Evolutionary conservation across 2,888 invertebrate genomes (phyloP).

Genomic region (Callyntrura sp.): DNA sequence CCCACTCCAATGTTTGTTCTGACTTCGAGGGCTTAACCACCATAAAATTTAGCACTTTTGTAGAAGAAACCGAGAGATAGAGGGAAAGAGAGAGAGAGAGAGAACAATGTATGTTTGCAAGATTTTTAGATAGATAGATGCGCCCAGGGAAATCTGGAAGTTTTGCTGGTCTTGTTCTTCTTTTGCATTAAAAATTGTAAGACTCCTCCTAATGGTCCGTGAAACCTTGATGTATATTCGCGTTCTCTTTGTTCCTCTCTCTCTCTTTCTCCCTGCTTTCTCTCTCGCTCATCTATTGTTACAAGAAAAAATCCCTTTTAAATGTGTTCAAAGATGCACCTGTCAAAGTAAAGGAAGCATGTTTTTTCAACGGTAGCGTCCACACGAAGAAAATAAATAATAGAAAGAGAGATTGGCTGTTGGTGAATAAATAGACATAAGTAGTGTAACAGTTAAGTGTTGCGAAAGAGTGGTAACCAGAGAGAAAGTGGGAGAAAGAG

Average conservation of each 20-base stretch:
- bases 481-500: too few relatives aligned
- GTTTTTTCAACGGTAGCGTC: neutral
- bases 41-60: slow-evolving; percentile 21
- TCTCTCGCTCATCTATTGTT: neutral
- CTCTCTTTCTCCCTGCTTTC: too few relatives aligned
- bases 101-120: neutral
- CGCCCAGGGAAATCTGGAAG: slow-evolving; percentile 55
- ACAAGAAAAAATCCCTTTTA: neutral
- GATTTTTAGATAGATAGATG: neutral
- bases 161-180: neutral
- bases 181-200: slow-evolving; percentile 44
- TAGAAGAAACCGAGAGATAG: neutral
- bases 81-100: too few relatives aligned
- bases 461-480: too few relatives aligned
- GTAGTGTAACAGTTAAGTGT: too few relatives aligned
- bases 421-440: too few relatives aligned
- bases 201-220: slow-evolving; percentile 57
- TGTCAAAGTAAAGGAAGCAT: neutral
- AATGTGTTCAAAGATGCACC: neutral
- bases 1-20: slow-evolving; percentile 10
- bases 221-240: slow-evolving; percentile 48
- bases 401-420: too few relatives aligned
- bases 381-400: neutral
- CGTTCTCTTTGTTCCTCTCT: neutral
- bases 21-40: slow-evolving; percentile 21